phyloP scores from a whole-genome alignment of 2,888 invertebrate genomes.

The Chorisops tibialis region DNA sequence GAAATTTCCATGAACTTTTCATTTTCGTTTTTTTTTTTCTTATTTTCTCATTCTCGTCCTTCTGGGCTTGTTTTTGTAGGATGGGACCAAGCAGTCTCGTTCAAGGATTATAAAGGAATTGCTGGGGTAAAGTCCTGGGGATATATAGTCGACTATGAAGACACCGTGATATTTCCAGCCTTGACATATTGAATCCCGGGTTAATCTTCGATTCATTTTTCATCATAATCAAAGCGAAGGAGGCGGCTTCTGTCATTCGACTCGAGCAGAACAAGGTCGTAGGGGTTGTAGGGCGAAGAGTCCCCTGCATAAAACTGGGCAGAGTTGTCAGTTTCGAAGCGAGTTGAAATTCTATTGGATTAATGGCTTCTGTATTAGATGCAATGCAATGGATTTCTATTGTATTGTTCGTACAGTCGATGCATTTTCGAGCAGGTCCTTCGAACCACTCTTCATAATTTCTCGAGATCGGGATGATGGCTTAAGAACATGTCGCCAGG shows the following conservation, averaged over 20 bases:
- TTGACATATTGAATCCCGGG: constrained; percentile 32
- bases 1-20: constrained; percentile 27
- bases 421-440: too few species aligned
- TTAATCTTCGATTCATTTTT: constrained; percentile 31
- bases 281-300: neutral
- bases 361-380: neutral
- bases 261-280: neutral
- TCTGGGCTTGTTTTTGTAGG: neutral
- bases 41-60: neutral
- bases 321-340: too few species aligned
- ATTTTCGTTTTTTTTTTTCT: constrained; percentile 21
- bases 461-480: too few species aligned
- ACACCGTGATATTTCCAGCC: constrained; percentile 21
- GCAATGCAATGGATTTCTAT: neutral
- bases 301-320: too few species aligned
- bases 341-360: neutral
- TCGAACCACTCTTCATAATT: too few species aligned
- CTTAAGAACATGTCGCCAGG: too few species aligned
- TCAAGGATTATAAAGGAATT: constrained; percentile 21
- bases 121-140: neutral
- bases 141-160: constrained; percentile 1
- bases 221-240: constrained; percentile 29
- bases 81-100: neutral
- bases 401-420: too few species aligned
- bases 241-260: neutral